These are phyloP conservation scores for Zingel zingel DNA, from an alignment of 2,113 vertebrate species.

Conservation along the genomic window DNA sequence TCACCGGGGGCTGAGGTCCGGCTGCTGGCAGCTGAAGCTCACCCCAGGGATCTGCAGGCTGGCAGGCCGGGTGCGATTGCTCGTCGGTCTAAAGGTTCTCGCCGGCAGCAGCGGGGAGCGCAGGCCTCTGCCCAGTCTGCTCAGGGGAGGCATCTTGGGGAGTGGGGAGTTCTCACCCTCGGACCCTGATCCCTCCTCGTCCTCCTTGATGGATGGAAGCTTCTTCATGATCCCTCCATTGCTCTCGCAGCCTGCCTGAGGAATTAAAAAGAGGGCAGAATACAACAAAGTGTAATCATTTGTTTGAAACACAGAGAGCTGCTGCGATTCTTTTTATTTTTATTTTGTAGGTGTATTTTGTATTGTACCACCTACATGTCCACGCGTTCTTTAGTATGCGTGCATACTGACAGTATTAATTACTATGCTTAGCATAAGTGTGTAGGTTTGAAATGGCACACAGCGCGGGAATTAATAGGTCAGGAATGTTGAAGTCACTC, in stretches of 20 bases:
- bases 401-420: neutral
- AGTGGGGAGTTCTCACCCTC: slow-evolving; percentile 82
- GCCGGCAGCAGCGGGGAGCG: slow-evolving; percentile 76
- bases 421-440: neutral
- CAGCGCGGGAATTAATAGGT: neutral
- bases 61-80: slow-evolving; percentile 70
- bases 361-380: no score
- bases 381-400: neutral
- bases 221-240: slow-evolving; percentile 86
- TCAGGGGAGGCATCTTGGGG: slow-evolving; percentile 65
- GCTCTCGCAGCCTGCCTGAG: slow-evolving; percentile 82
- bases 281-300: neutral
- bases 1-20: slow-evolving; percentile 86
- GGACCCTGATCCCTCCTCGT: slow-evolving; percentile 81
- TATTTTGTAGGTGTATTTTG: no score
- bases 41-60: slow-evolving; percentile 84
- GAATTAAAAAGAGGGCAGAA: neutral
- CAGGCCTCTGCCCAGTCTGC: slow-evolving; percentile 76
- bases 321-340: no score
- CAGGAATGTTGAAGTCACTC: neutral
- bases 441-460: neutral
- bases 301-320: no score
- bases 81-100: slow-evolving; percentile 69
- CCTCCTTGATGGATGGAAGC: slow-evolving; percentile 86
- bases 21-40: slow-evolving; percentile 81